Conservation (phyloP, 2,888 invertebrate genomes). For the Lamellibrachia satsuma region DNA sequence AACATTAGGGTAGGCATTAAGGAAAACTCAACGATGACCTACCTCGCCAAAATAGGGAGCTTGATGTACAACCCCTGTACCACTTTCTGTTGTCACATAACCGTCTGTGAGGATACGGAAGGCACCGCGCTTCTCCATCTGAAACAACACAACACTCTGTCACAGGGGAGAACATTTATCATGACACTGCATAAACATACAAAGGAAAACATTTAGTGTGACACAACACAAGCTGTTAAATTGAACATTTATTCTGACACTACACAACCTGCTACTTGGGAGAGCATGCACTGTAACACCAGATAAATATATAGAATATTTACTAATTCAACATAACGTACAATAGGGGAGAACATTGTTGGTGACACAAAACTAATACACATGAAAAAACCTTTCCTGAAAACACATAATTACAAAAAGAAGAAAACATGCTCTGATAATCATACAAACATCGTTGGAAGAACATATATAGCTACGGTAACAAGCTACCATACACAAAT, state of each 20-base stretch:
- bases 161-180: background rate
- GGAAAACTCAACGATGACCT: constrained; percentile 27
- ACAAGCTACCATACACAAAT: too few relatives aligned
- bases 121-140: constrained; percentile 71
- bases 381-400: too few relatives aligned
- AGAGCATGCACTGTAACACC: background rate
- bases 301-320: background rate
- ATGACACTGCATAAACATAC: background rate
- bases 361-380: too few relatives aligned
- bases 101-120: constrained; percentile 86
- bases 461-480: too few relatives aligned
- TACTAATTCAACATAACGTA: background rate
- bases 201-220: background rate
- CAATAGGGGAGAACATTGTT: too few relatives aligned
- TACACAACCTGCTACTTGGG: background rate
- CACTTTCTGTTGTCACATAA: constrained; percentile 95
- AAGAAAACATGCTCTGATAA: too few relatives aligned
- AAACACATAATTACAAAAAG: too few relatives aligned
- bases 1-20: too few relatives aligned
- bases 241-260: background rate
- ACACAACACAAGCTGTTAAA: background rate
- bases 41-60: constrained; percentile 96
- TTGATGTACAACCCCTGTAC: constrained; percentile 97
- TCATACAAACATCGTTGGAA: too few relatives aligned
- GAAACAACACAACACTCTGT: constrained; percentile 21